A percentile compares a stretch with the other conserved stretches of the same genome.
phyloP scores from a whole-genome alignment of 2,113 vertebrate genomes.

The Rana temporaria region DNA sequence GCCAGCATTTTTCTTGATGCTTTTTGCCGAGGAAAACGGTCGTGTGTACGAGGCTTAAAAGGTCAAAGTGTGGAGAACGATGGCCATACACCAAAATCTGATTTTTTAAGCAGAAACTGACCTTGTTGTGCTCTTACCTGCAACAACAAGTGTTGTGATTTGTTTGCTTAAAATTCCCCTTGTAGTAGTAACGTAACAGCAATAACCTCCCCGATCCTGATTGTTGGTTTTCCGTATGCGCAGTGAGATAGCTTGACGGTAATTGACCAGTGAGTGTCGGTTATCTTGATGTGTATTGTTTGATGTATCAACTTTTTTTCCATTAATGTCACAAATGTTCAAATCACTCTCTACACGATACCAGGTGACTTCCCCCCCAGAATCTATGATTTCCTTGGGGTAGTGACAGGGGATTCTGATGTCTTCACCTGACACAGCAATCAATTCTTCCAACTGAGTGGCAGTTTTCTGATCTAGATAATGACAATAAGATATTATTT shows the following conservation, averaged over 20 bases:
- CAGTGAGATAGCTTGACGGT: background rate
- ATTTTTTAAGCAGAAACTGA: background rate
- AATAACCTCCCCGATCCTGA: background rate
- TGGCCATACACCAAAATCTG: background rate
- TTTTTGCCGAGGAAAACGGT: too few species aligned
- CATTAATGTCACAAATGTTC: too few species aligned
- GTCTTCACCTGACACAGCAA: constrained; percentile 17
- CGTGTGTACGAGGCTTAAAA: too few species aligned
- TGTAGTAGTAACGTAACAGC: background rate
- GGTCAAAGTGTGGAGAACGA: too few species aligned
- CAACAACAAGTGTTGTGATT: constrained; percentile 3
- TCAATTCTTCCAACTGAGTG: constrained; percentile 19
- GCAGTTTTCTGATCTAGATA: background rate
- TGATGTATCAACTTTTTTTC: background rate
- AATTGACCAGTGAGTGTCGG: background rate
- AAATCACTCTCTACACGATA: background rate
- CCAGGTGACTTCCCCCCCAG: background rate
- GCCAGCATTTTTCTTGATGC: too few species aligned
- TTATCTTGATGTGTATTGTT: background rate
- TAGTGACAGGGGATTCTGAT: constrained; percentile 18
- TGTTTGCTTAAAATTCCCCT: background rate
- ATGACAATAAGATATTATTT: background rate
- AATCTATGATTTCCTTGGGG: background rate
- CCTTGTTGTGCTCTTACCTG: background rate
- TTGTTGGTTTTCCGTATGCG: background rate